Evolutionary conservation across 2,888 invertebrate species (phyloP).

Genomic region (Sphaerolaimus hirsutus): DNA sequence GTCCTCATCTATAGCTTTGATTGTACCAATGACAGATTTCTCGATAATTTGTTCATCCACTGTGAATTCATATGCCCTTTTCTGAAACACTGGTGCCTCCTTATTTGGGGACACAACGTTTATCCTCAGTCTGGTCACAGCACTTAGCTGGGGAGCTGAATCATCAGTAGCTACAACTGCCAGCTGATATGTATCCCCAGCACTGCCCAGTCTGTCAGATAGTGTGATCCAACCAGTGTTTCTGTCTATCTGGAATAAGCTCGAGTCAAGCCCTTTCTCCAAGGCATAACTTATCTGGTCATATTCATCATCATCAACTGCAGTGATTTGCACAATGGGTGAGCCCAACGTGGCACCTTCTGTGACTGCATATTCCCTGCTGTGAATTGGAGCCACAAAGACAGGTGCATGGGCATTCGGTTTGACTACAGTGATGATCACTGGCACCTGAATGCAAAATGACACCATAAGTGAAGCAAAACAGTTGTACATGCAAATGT

Average conservation of each 20-base stretch:
- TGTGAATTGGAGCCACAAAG: too few relatives aligned
- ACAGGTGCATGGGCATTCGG: too few relatives aligned
- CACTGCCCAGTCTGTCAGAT: not conserved
- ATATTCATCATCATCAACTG: slow-evolving; percentile 41
- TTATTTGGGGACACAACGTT: not conserved
- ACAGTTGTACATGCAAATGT: too few relatives aligned
- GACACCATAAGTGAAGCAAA: too few relatives aligned
- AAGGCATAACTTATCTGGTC: not conserved
- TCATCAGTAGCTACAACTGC: not conserved
- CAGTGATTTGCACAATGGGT: slow-evolving; percentile 40
- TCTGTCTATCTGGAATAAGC: not conserved
- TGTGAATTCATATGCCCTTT: not conserved
- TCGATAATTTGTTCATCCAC: not conserved
- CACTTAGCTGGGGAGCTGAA: not conserved
- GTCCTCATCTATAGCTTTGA: not conserved
- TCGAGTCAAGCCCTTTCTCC: not conserved
- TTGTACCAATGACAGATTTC: not conserved
- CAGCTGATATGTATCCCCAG: not conserved
- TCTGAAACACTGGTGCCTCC: not conserved
- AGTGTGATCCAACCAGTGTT: not conserved
- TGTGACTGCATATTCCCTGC: too few relatives aligned
- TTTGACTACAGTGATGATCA: too few relatives aligned
- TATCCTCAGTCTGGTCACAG: not conserved
- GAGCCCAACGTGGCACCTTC: slow-evolving; percentile 3
- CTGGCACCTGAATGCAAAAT: too few relatives aligned